Evolutionary conservation across 2,797 vertebrate species (phyloP).

Genomic region (Etheostoma nigrum): DNA sequence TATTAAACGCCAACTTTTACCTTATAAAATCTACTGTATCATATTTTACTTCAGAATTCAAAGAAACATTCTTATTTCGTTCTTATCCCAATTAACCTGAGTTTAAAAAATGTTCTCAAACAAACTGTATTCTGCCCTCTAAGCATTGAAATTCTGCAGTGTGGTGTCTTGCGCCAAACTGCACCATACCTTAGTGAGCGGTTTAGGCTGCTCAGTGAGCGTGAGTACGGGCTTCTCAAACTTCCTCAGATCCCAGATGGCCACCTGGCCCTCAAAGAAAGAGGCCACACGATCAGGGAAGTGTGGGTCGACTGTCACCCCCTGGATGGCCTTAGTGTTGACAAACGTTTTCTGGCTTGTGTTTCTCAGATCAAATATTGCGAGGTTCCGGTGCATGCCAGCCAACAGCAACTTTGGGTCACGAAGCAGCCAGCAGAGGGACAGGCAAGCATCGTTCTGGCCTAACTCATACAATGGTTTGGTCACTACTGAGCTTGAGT

Average conservation of each 20-base stretch:
- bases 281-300: constrained; percentile 96
- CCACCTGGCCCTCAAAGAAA: constrained; percentile 98
- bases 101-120: neutral
- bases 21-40: neutral
- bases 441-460: constrained; percentile 97
- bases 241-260: constrained; percentile 98
- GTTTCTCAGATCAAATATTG: constrained; percentile 97
- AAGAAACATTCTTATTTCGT: neutral
- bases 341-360: constrained; percentile 99
- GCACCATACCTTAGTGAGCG: constrained; percentile 89
- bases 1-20: neutral
- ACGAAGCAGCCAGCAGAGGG: constrained; percentile 96
- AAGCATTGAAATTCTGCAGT: too few relatives aligned
- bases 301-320: constrained; percentile 96
- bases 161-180: too few relatives aligned
- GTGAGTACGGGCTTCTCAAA: constrained; percentile 98
- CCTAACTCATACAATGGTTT: constrained; percentile 96
- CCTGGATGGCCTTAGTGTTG: constrained; percentile 98
- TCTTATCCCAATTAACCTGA: neutral
- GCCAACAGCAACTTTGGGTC: constrained; percentile 96
- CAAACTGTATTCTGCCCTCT: neutral
- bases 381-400: constrained; percentile 97
- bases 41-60: neutral
- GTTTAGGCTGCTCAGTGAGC: constrained; percentile 95
- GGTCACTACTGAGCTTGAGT: constrained; percentile 91